A percentile compares a stretch with the other conserved stretches of the same genome.
Conservation (phyloP, 2,797 vertebrate genomes). For the Enteromius argenteus region DNA sequence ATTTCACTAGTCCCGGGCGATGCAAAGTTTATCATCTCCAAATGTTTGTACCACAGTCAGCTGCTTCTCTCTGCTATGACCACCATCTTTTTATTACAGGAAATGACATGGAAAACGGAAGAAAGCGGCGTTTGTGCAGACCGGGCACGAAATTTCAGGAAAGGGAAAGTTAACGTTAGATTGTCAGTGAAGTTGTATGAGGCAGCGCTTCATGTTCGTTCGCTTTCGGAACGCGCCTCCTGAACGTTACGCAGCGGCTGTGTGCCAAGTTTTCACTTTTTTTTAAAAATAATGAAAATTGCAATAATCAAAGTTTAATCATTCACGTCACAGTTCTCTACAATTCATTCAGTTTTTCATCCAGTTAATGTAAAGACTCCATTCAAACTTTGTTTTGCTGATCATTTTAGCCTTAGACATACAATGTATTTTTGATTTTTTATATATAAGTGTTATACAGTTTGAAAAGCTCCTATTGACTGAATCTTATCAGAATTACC, state of each 20-base stretch:
- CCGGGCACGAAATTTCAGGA: constrained; percentile 77
- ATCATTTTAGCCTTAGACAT: not conserved
- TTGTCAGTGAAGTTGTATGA: constrained; percentile 8
- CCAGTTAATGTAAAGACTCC: not conserved
- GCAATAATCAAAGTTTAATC: not conserved
- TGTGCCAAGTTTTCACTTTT: not conserved
- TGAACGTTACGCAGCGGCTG: not conserved
- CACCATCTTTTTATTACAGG: constrained; percentile 97
- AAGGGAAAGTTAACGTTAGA: constrained; percentile 61
- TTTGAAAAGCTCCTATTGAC: not conserved
- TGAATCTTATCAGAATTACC: not conserved
- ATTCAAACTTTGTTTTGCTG: not conserved
- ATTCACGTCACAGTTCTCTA: not conserved
- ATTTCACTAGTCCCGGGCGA: constrained; percentile 76
- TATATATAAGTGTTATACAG: not conserved
- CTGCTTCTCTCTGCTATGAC: constrained; percentile 88
- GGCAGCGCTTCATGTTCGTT: not conserved
- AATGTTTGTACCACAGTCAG: constrained; percentile 79
- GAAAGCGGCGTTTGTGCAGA: constrained; percentile 85
- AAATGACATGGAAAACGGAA: constrained; percentile 97
- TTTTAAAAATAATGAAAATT: not conserved
- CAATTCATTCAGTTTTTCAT: not conserved
- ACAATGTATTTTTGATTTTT: not conserved
- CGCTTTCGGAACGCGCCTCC: not conserved
- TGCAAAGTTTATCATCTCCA: constrained; percentile 70